Percentiles rank a stretch among this genome's conserved stretches.
Conservation (phyloP, 2,888 invertebrate species). For the Pristionchus exspectatus region DNA sequence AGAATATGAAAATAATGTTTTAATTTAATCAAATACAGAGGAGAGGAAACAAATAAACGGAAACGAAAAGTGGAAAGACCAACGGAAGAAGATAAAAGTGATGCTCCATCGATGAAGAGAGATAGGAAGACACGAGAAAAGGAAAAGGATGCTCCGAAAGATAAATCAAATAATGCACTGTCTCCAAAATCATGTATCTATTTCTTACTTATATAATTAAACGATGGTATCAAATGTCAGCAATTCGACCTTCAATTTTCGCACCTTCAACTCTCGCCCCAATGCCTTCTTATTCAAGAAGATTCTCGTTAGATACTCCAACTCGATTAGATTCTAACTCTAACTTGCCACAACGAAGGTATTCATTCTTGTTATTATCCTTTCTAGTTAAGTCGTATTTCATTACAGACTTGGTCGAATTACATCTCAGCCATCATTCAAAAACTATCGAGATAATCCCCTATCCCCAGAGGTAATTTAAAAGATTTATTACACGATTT, state of each 20-base stretch:
- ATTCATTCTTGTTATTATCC: background rate
- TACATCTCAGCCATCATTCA: background rate
- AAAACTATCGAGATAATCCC: background rate
- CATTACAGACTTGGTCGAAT: background rate
- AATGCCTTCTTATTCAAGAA: background rate
- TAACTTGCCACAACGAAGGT: background rate
- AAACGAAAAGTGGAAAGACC: background rate
- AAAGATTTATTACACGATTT: background rate
- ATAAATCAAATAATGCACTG: background rate
- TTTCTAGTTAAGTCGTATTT: background rate
- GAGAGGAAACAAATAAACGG: background rate
- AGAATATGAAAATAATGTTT: background rate
- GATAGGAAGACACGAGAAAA: background rate
- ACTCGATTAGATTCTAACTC: background rate
- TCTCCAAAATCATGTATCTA: background rate
- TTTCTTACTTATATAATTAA: background rate
- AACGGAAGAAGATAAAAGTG: background rate
- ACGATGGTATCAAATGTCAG: background rate
- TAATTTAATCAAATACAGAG: background rate
- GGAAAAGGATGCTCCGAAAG: background rate
- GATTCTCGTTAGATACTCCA: background rate
- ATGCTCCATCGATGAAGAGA: conserved; percentile 6
- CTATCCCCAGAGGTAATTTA: conserved; percentile 15
- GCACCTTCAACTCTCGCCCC: background rate
- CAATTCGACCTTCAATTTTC: background rate